Conservation (phyloP, 2,888 invertebrate species). For the Melanostoma scalare region DNA sequence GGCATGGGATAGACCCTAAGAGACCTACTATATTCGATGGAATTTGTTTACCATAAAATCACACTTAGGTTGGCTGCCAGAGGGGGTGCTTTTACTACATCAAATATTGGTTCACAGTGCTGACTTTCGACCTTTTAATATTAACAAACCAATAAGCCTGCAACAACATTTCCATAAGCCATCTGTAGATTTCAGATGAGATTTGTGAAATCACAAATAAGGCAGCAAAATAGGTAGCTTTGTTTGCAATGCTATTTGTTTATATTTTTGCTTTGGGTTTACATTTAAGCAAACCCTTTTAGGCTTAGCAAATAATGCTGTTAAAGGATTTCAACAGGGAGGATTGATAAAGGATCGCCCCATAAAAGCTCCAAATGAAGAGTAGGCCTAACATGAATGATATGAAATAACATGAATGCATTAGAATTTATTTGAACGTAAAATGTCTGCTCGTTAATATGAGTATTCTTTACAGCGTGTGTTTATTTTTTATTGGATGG, state of each 20-base stretch:
- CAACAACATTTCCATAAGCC: background rate
- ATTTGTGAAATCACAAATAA: constrained; percentile 27
- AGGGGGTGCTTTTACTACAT: background rate
- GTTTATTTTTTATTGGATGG: too few species aligned
- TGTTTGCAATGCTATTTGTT: constrained; percentile 16
- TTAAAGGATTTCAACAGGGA: constrained; percentile 31
- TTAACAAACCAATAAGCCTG: background rate
- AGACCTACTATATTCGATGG: background rate
- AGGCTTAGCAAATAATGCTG: constrained; percentile 29
- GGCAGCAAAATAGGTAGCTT: background rate
- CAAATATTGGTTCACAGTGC: background rate
- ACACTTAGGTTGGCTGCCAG: background rate
- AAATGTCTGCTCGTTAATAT: too few species aligned
- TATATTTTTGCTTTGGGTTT: constrained; percentile 2
- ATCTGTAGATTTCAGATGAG: constrained; percentile 5
- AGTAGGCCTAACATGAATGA: too few species aligned
- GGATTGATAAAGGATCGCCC: constrained; percentile 22
- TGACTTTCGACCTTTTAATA: constrained; percentile 5
- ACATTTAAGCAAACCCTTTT: constrained; percentile 15
- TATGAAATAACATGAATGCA: too few species aligned
- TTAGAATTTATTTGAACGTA: too few species aligned
- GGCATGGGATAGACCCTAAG: too few species aligned
- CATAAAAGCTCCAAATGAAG: too few species aligned
- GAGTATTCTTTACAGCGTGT: too few species aligned
- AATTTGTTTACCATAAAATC: constrained; percentile 12